Percentiles rank a stretch among this genome's conserved stretches.
These are phyloP conservation scores for Phalacrocorax aristotelis DNA, from an alignment of 2,113 vertebrate species.

Conservation along the genomic window DNA sequence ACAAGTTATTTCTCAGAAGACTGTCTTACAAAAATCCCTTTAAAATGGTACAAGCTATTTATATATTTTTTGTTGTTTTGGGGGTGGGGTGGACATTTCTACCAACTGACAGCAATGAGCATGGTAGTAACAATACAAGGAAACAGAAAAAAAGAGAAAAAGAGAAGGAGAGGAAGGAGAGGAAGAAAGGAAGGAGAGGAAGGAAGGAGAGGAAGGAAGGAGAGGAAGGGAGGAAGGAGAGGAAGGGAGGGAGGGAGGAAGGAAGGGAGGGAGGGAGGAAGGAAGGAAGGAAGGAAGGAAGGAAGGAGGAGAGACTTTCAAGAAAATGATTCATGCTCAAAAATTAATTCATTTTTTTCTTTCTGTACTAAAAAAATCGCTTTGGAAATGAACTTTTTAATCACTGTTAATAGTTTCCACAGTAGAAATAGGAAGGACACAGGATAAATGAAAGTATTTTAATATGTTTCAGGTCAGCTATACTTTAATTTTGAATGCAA, in stretches of 20 bases:
- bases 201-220: no score
- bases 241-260: no score
- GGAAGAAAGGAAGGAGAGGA: no score
- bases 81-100: not conserved
- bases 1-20: not conserved
- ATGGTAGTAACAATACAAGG: not conserved
- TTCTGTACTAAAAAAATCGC: not conserved
- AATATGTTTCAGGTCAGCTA: not conserved
- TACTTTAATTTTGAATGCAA: not conserved
- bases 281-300: no score
- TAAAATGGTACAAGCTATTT: not conserved
- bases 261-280: no score
- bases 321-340: rapidly evolving
- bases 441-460: not conserved
- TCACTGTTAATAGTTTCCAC: not conserved
- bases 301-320: not conserved
- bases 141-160: not conserved
- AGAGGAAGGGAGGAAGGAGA: no score
- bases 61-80: not conserved
- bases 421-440: not conserved
- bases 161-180: no score
- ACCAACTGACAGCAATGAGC: not conserved
- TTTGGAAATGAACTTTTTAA: not conserved
- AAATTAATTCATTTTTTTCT: not conserved
- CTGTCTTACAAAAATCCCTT: not conserved